Evolutionary conservation across 1,140 invertebrate genomes (phyloP).

Genomic region (Drosophila repleta): DNA sequence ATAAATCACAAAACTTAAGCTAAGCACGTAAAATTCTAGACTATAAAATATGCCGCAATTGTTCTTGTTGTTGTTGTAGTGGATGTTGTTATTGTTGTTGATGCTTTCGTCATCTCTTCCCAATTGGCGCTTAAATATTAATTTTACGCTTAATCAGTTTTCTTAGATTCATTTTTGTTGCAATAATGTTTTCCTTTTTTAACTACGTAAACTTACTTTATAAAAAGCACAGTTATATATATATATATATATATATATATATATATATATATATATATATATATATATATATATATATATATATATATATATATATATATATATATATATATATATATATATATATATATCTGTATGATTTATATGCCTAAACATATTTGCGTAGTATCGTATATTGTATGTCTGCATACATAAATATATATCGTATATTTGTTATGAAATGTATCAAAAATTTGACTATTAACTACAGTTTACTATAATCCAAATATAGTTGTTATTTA

Average conservation of each 20-base stretch:
- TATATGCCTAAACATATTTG: slow-evolving; percentile 23
- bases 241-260: slow-evolving; percentile 18
- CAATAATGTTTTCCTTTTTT: slow-evolving; percentile 28
- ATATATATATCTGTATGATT: slow-evolving; percentile 38
- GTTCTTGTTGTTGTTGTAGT: slow-evolving; percentile 12
- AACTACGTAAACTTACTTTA: slow-evolving; percentile 35
- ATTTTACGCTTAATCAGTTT: slow-evolving; percentile 74
- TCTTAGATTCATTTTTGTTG: slow-evolving; percentile 46
- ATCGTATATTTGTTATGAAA: slow-evolving; percentile 58
- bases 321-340: slow-evolving; percentile 43
- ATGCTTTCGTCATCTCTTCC: slow-evolving; percentile 16
- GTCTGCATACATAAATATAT: slow-evolving; percentile 24
- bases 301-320: slow-evolving; percentile 35
- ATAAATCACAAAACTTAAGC: slow-evolving; percentile 83
- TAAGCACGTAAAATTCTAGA: slow-evolving; percentile 73
- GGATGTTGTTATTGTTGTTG: slow-evolving; percentile 10
- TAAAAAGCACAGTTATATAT: slow-evolving; percentile 65
- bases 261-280: slow-evolving; percentile 26
- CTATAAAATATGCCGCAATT: slow-evolving; percentile 55
- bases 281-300: slow-evolving; percentile 47
- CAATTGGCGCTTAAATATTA: slow-evolving; percentile 66
- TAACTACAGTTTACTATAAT: slow-evolving; percentile 72
- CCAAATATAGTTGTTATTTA: slow-evolving; percentile 38
- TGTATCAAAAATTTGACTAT: slow-evolving; percentile 81
- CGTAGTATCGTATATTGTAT: slow-evolving; percentile 32